Conservation (phyloP, 2,888 invertebrate species). For the Rhagonycha fulva region DNA sequence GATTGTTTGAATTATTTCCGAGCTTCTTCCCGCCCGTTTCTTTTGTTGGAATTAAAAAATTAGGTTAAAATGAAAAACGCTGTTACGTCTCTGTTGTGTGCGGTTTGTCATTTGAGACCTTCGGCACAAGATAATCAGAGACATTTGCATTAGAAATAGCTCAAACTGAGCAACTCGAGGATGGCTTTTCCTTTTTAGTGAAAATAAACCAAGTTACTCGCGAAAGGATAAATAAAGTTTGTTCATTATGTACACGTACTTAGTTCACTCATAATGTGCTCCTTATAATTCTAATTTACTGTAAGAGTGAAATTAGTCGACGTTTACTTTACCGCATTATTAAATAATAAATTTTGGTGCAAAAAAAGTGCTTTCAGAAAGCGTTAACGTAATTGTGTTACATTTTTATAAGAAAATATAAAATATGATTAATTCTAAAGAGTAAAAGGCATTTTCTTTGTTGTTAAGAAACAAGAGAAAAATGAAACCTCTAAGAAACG, state of each 20-base stretch:
- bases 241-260: conserved; percentile 46
- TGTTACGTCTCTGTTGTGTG: conserved; percentile 14
- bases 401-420: not conserved
- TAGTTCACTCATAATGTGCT: conserved; percentile 43
- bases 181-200: conserved; percentile 38
- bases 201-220: conserved; percentile 45
- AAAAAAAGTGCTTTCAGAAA: not conserved
- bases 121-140: conserved; percentile 43
- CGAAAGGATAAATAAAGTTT: conserved; percentile 51
- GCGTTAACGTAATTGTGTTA: not conserved
- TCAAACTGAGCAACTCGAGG: conserved; percentile 44
- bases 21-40: not conserved
- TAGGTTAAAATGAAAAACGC: not conserved
- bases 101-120: conserved; percentile 22
- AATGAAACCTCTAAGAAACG: conserved; percentile 14
- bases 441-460: conserved; percentile 11
- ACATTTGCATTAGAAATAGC: conserved; percentile 53
- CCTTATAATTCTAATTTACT: conserved; percentile 24
- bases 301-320: not conserved
- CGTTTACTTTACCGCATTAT: not conserved
- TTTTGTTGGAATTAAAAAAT: not conserved
- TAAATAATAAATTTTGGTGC: conserved; percentile 1
- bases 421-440: conserved; percentile 2
- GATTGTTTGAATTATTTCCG: not conserved
- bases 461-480: conserved; percentile 11